phyloP scores from a whole-genome alignment of 2,888 invertebrate species.

The Amblyjoppa fuscipennis region DNA sequence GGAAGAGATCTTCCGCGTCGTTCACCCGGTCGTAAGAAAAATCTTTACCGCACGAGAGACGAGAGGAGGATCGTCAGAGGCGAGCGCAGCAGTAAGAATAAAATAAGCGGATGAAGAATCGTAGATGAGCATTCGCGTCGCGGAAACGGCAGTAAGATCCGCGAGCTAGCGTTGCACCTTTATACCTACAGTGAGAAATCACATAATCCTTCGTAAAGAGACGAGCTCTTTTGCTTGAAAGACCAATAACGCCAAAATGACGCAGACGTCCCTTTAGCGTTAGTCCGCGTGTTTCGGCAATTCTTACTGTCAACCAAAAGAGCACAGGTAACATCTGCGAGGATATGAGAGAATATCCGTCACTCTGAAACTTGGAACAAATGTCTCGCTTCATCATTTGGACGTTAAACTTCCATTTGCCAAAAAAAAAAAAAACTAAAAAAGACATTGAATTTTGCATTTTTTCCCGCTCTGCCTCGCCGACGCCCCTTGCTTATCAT shows the following conservation, averaged over 20 bases:
- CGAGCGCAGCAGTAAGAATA: not conserved
- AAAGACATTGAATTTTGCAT: not conserved
- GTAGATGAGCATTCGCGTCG: constrained; percentile 25
- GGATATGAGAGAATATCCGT: not conserved
- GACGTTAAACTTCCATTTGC: not conserved
- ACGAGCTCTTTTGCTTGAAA: not conserved
- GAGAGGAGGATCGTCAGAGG: constrained; percentile 9
- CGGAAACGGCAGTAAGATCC: constrained; percentile 29
- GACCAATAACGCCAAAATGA: not conserved
- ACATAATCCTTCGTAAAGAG: constrained; percentile 23
- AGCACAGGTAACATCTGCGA: constrained; percentile 4
- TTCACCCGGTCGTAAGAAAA: constrained; percentile 49
- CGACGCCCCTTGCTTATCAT: constrained; percentile 19
- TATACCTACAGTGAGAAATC: constrained; percentile 2
- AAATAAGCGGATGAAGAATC: not conserved
- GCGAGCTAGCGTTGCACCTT: not conserved
- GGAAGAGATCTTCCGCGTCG: constrained; percentile 31
- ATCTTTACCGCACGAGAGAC: constrained; percentile 37
- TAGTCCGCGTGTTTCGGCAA: constrained; percentile 9
- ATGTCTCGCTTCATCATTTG: not conserved
- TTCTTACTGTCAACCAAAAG: not conserved
- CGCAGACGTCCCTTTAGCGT: not conserved
- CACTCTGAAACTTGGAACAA: not conserved
- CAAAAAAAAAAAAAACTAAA: not conserved
- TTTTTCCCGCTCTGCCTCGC: not conserved